These are phyloP conservation scores for Hemibagrus wyckioides DNA, from an alignment of 2,113 vertebrate species.

Conservation along the genomic window DNA sequence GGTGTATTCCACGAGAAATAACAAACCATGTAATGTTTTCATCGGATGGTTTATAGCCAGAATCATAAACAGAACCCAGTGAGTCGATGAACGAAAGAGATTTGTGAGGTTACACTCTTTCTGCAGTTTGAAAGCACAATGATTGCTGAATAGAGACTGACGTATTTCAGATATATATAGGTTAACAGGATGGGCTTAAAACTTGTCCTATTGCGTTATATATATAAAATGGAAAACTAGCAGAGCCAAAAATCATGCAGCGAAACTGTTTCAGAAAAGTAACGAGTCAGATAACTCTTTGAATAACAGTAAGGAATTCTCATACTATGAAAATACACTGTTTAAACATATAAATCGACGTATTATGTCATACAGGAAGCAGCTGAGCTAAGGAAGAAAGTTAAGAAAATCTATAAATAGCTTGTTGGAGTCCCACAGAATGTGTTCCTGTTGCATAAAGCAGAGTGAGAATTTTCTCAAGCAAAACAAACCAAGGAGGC, in stretches of 20 bases:
- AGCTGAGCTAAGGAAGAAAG: not conserved
- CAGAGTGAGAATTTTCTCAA: not conserved
- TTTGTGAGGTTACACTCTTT: not conserved
- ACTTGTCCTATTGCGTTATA: not conserved
- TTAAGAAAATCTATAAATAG: not conserved
- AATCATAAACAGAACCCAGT: constrained; percentile 27
- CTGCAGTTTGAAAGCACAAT: not conserved
- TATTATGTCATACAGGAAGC: not conserved
- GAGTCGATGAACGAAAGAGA: constrained; percentile 11
- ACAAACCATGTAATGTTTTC: constrained; percentile 28
- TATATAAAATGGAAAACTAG: not conserved
- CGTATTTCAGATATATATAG: constrained; percentile 1
- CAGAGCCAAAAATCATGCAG: not conserved
- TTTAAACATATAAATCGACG: not conserved
- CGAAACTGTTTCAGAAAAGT: not conserved
- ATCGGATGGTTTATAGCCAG: constrained; percentile 30
- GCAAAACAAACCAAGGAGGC: not conserved
- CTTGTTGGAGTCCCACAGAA: not conserved
- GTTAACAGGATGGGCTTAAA: not conserved
- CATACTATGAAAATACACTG: not conserved
- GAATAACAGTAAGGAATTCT: not conserved
- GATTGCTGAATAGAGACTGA: not conserved
- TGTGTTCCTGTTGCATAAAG: not conserved
- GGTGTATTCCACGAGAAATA: constrained; percentile 23
- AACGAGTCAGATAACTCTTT: not conserved